Conservation (phyloP, 2,113 vertebrate species). For the Mandrillus leucophaeus region DNA sequence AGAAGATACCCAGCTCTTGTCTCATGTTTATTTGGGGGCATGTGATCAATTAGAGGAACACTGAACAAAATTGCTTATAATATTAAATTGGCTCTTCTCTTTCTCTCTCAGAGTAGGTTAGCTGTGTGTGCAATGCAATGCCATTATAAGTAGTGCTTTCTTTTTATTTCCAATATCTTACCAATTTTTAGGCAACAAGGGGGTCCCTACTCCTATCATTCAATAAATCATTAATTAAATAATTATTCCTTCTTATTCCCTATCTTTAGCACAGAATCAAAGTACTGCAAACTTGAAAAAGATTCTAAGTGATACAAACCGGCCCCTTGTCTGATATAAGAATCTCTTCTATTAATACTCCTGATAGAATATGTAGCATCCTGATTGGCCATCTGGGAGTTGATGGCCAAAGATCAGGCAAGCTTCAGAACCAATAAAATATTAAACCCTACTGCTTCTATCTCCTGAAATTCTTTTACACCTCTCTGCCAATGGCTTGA, state of each 20-base stretch:
- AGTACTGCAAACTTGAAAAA: background rate
- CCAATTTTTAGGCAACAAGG: background rate
- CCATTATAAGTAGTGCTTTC: background rate
- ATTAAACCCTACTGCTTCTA: background rate
- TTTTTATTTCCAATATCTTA: background rate
- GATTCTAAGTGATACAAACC: background rate
- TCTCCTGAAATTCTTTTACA: background rate
- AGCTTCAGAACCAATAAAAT: background rate
- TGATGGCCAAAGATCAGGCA: background rate
- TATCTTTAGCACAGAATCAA: background rate
- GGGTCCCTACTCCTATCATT: background rate
- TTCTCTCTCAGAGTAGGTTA: background rate
- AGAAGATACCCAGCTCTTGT: background rate
- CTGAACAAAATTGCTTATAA: background rate
- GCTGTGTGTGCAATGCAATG: background rate
- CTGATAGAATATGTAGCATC: background rate
- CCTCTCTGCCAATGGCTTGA: background rate
- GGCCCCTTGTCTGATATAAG: background rate
- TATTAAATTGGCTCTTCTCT: background rate
- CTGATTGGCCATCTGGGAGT: background rate
- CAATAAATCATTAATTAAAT: background rate
- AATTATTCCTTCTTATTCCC: background rate
- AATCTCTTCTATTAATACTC: background rate
- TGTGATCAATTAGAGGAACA: background rate
- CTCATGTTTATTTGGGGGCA: background rate